A percentile compares a stretch with the other conserved stretches of the same genome.
These are phyloP conservation scores for Serripes groenlandicus DNA, from an alignment of 2,888 invertebrate species.

Conservation along the genomic window DNA sequence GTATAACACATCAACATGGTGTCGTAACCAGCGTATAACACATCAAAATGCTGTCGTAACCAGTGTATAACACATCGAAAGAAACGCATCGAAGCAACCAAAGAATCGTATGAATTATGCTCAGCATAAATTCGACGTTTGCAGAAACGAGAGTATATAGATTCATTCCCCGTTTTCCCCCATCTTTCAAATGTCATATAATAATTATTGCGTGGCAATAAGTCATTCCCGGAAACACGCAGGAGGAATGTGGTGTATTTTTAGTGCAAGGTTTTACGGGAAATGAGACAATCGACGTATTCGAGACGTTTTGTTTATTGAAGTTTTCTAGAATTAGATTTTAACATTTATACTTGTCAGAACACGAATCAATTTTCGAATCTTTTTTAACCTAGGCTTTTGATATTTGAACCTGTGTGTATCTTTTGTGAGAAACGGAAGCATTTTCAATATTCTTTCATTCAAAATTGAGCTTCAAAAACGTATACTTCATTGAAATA, in stretches of 20 bases:
- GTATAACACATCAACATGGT: neutral
- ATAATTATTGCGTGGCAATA: constrained; percentile 9
- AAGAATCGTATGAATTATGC: neutral
- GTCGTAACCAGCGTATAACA: neutral
- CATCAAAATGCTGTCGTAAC: neutral
- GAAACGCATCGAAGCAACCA: neutral
- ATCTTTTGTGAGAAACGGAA: neutral
- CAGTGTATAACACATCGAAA: neutral
- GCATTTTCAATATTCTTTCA: neutral
- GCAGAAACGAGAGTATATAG: too few relatives aligned
- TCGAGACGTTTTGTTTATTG: constrained; percentile 16
- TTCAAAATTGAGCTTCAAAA: neutral
- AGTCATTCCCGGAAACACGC: neutral
- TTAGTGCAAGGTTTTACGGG: neutral
- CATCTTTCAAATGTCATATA: constrained; percentile 13
- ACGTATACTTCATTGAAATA: neutral
- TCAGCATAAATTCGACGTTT: neutral
- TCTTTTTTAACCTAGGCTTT: neutral
- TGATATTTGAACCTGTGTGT: neutral
- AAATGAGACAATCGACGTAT: neutral
- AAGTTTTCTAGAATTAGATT: constrained; percentile 1
- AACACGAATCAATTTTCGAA: neutral
- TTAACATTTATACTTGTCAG: too few relatives aligned
- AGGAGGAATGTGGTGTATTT: constrained; percentile 6
- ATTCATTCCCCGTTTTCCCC: neutral